Base-by-base conservation (phyloP, 1,140 invertebrate genomes). In the Psilanteris sp. region DNA sequence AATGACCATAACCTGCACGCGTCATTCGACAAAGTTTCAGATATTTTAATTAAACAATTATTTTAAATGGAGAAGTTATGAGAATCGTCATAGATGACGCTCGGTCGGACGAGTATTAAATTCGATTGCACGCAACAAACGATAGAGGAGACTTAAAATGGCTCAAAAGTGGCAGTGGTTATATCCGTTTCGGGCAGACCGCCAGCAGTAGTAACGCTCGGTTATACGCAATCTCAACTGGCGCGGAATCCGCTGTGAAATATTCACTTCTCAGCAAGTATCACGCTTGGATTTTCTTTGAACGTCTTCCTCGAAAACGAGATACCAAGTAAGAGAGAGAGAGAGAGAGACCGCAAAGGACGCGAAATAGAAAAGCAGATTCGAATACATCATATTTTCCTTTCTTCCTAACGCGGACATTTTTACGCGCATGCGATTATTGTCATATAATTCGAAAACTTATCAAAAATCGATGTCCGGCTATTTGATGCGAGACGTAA, bases 111-210 rank as follows among this genome's bases (percentile, higher is more conserved):
- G 39, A 75, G 29, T 48, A 71, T 70, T 55, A 71, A 68, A 79
- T 76, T 73, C 27, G 54, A 77, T 70, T 71, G 67, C 57, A 44
- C 39, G 39, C 50, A 44, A 36, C 54, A 32, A 64, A 64, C 57
- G 64, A 64, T 59, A 36, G 7, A 70, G 22, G 57, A 64, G 62
- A 73, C 68, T 73, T 67, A 54, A 70, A 75, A 71, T 57, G 70
- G 50, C 57, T 70, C 59, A 68, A 70, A 78, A 75, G 59, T 68
- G 66, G 72, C 68, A 73, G 68, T 75, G 48, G 67, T 73, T 71
- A 71, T 66, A 68, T 77, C 61, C 74, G 73, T 52, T 77, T 66
- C 37, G 73, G 73, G 73, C 73, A 77, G 50, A 64, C 57, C 50
- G 73, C 73, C 73, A 77, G 59, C 73, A 66, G 66, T 77, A 66